A percentile compares a stretch with the other conserved stretches of the same genome.
phyloP scores from a whole-genome alignment of 2,888 invertebrate species.

The Acleris sparsana region DNA sequence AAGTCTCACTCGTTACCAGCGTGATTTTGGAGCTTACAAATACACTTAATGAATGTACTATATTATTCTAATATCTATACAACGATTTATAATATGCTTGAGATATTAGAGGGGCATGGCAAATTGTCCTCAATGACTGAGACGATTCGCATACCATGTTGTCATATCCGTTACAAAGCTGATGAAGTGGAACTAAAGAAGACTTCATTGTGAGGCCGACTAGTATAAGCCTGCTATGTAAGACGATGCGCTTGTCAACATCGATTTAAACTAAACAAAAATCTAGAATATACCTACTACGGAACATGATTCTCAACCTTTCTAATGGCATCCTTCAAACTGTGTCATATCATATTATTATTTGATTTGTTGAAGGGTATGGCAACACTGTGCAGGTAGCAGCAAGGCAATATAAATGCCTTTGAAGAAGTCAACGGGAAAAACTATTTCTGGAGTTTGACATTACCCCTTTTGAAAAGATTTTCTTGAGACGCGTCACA shows the following conservation, averaged over 20 bases:
- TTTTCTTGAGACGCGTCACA: neutral
- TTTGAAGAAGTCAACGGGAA: too few species aligned
- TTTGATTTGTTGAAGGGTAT: too few species aligned
- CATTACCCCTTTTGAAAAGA: too few species aligned
- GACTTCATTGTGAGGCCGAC: constrained; percentile 44
- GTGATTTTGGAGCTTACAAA: too few species aligned
- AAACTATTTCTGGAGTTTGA: too few species aligned
- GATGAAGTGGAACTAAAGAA: constrained; percentile 53
- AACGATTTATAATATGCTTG: constrained; percentile 3
- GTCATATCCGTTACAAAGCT: constrained; percentile 58
- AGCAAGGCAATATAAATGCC: too few species aligned
- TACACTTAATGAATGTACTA: too few species aligned
- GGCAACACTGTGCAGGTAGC: too few species aligned
- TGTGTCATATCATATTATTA: too few species aligned
- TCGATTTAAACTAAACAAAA: constrained; percentile 18
- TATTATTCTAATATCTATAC: too few species aligned
- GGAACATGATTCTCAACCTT: neutral
- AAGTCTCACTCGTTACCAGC: too few species aligned
- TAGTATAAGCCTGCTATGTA: constrained; percentile 13
- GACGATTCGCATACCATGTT: constrained; percentile 44
- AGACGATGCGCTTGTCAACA: constrained; percentile 29
- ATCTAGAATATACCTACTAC: neutral
- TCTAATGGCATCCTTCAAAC: too few species aligned
- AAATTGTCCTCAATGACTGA: constrained; percentile 31
- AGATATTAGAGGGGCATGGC: constrained; percentile 24